Conservation (phyloP, 2,113 vertebrate species). For the Platycercus adscitus region DNA sequence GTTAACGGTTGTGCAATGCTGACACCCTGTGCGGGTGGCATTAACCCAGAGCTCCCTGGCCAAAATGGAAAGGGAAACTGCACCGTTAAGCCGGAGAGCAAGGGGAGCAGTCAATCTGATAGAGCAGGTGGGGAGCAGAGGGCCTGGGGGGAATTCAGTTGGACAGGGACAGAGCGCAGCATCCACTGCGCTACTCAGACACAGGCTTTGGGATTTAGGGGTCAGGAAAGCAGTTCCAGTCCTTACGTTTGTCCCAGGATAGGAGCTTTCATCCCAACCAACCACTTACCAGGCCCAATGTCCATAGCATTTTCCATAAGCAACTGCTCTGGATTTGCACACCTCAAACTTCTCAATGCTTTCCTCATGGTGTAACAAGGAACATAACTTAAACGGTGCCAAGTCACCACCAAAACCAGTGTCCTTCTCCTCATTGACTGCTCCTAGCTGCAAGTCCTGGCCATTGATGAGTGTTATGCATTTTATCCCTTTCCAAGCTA, state of each 20-base stretch:
- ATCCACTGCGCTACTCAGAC: accelerated
- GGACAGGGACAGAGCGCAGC: accelerated
- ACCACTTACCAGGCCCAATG: accelerated
- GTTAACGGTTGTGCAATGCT: background rate
- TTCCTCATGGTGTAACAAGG: background rate
- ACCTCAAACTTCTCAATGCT: background rate
- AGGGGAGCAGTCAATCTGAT: accelerated
- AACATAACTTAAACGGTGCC: background rate
- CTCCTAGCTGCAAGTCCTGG: background rate
- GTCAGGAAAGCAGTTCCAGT: accelerated
- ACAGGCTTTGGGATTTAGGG: accelerated
- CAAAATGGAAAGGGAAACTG: accelerated
- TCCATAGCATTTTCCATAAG: background rate
- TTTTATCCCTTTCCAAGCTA: background rate
- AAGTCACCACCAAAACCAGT: background rate
- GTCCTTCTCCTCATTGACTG: too few species aligned
- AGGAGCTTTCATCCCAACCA: accelerated
- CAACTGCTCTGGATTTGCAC: background rate
- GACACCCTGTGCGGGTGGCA: background rate
- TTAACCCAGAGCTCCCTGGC: background rate
- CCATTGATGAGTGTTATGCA: background rate
- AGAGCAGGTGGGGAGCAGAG: background rate
- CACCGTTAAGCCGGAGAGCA: accelerated
- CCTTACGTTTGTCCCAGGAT: accelerated
- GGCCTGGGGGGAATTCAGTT: accelerated